These are phyloP conservation scores for Acanthis flammea DNA, from an alignment of 2,797 vertebrate genomes.

Conservation along the genomic window DNA sequence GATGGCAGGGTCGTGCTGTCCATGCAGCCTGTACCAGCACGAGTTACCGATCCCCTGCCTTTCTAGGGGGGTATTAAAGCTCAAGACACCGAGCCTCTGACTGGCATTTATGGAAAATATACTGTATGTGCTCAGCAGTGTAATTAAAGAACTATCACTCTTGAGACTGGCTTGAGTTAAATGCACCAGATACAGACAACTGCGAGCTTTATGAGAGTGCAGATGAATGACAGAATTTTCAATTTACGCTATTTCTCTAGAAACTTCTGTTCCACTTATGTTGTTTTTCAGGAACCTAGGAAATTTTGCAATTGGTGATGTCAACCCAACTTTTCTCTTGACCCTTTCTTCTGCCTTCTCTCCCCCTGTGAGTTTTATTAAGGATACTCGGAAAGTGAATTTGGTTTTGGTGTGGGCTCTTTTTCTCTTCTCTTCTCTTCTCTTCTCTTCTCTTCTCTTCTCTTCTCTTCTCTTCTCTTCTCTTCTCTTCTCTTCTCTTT, in stretches of 20 bases:
- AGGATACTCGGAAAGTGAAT: not conserved
- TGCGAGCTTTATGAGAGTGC: not conserved
- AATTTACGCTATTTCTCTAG: not conserved
- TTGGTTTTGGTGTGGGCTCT: not conserved
- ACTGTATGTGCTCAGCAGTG: not conserved
- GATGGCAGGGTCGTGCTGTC: conserved; percentile 50
- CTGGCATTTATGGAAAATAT: not conserved
- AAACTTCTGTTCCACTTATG: not conserved
- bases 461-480: not conserved
- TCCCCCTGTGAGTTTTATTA: not conserved
- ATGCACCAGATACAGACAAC: not conserved
- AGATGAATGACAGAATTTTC: not conserved
- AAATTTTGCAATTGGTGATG: not conserved
- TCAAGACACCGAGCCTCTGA: not conserved
- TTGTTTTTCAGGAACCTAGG: not conserved
- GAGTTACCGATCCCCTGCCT: rapidly evolving
- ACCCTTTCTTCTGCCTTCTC: not conserved
- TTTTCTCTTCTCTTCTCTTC: too few relatives aligned
- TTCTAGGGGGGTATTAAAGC: not conserved
- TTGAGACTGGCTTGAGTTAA: not conserved
- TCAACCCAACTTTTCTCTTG: not conserved
- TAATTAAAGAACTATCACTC: not conserved
- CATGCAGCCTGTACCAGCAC: rapidly evolving
- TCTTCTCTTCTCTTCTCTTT: too few relatives aligned
- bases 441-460: not conserved